Evolutionary conservation across 2,888 invertebrate species (phyloP), one percentile per base, ranked within the genome.

Genomic region (Rhyacophila evoluta): DNA sequence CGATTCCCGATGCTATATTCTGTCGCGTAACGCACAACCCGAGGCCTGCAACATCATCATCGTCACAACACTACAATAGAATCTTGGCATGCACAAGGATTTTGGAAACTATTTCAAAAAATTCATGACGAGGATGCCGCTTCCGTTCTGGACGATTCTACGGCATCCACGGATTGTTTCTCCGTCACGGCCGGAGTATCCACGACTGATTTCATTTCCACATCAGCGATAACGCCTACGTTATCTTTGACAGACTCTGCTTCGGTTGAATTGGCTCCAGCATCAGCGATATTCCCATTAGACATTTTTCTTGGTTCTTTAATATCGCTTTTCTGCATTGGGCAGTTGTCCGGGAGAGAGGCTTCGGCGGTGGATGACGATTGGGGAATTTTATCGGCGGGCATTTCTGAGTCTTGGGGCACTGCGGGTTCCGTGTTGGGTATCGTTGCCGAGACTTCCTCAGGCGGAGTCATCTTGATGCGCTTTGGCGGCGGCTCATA

Each of bases 11-110:
- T 12, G 12, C 11, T n/a, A n/a, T n/a, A 33, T 33, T 33, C 29
- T 19, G 25, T 19, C 19, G 19, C 25, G 15, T 2, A 55, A 19
- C 55, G 55, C 55, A 25, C 55, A 55, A 55, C 12, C 39, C 39
- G 39, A 39, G 39, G 39, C 39, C 55, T 55, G 19, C 19, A 41
- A 19, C 55, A 55, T 55, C 55, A 19, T 55, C 8, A 55, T 19
- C 55, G 55, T 55, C 55, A 55, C 55, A 55, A 55, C 55, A 55
- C 55, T 55, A 55, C 55, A 55, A 55, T 55, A 55, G 55, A 55
- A 55, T 55, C 55, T 55, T 55, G 19, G 55, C 55, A 55, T 55
- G 55, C 55, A 55, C 55, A 55, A 55, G 15, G 55, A 55, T 55
- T 19, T 55, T 19, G 19, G 19, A 55, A 55, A 55, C 55, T 55